Base-by-base conservation (phyloP, 2,888 invertebrate species). In the Chromoteleia sp. region DNA sequence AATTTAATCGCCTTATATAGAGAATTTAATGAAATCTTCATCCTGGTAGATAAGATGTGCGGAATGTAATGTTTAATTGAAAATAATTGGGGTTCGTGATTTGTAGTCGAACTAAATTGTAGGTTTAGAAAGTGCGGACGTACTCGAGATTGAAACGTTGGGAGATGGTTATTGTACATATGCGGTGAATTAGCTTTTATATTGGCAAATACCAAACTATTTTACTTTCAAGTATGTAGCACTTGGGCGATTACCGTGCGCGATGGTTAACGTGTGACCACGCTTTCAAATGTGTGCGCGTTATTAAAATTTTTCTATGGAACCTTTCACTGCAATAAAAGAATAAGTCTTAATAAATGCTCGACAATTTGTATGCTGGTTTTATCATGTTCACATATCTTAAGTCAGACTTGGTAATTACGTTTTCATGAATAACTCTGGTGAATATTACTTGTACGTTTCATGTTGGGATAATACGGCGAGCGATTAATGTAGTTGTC, bases 371-470 rank as follows among this genome's bases (percentile, higher is more conserved):
- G 45, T 45, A 61, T 45, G 45, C 45, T 43, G 30, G 45, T 45
- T 61, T 61, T 61, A 61, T 61, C 61, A n/a, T 33, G 45, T 30
- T 45, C 41, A 29, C 58, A 29, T 59, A 59, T 59, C 45, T 61
- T 17, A 30, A 45, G 45, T 61, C 17, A 6, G 45, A 30, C 43
- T 30, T 15, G 30, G 30, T 48, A 45, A 59, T 45, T 48, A 36
- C 33, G 33, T 19, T 8, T 59, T 41, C 15, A 59, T 59, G 43
- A 59, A 29, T 59, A 59, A 29, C 21, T 6, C 7, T 14, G 29
- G n/a, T 1, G 52, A 30, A 30, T 52, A 52, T 30, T 29, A 15
- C 29, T 52, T 30, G 41, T 2, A 5, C 12, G 2, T 43, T n/a
- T 43, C 17, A 7, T 8, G 41, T 41, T 12, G 12, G 41, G 41